Evolutionary conservation across 2,888 invertebrate species (phyloP).

Genomic region (Phortica magna): DNA sequence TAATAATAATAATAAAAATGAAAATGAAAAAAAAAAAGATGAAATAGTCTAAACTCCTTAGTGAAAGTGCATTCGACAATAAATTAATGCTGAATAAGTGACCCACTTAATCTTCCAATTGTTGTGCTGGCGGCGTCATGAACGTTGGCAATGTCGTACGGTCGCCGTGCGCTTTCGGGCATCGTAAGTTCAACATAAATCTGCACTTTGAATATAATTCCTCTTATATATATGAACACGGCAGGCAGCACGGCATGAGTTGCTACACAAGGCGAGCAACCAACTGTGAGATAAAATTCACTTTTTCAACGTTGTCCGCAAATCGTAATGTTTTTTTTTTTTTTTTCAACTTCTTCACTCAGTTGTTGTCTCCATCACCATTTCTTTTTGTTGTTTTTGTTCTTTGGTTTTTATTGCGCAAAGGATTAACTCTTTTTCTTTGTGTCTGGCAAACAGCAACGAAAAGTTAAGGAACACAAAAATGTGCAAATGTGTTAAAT

Average conservation of each 20-base stretch:
- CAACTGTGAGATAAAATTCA: constrained; percentile 16
- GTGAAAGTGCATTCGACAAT: constrained; percentile 48
- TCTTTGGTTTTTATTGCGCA: constrained; percentile 23
- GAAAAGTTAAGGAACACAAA: constrained; percentile 24
- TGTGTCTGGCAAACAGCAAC: constrained; percentile 49
- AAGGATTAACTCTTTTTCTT: constrained; percentile 58
- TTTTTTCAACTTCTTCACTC: constrained; percentile 13
- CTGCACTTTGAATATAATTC: constrained; percentile 45
- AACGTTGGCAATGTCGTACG: constrained; percentile 12
- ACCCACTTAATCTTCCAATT: constrained; percentile 60
- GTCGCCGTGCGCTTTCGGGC: constrained; percentile 50
- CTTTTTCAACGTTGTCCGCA: neutral
- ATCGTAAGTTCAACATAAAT: constrained; percentile 59
- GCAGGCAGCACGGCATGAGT: too few relatives aligned
- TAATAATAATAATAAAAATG: neutral
- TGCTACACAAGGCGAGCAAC: constrained; percentile 16
- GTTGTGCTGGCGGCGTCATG: neutral
- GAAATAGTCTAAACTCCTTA: constrained; percentile 21
- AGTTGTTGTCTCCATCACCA: neutral
- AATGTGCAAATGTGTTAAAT: constrained; percentile 61
- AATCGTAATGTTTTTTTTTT: neutral
- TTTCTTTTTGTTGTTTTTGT: constrained; percentile 42
- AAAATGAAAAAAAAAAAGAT: neutral
- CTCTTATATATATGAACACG: constrained; percentile 37
- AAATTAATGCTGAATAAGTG: constrained; percentile 60